Evolutionary conservation across 2,113 vertebrate genomes (phyloP).

Genomic region (Salvelinus alpinus): DNA sequence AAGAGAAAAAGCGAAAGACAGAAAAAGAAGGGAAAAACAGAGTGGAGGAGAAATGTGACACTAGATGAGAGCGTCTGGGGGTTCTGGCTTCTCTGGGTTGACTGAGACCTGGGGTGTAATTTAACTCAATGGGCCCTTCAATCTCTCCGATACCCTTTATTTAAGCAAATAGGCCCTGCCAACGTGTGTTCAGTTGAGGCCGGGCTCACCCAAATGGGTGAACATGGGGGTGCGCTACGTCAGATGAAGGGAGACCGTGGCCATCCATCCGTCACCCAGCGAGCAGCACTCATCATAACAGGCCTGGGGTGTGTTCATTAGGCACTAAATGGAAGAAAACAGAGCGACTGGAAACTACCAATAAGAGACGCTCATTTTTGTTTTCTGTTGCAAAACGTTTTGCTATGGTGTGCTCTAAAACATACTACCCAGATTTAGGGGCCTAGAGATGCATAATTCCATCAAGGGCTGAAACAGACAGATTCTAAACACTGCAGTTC

Average conservation of each 20-base stretch:
- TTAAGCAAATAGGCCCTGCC: constrained; percentile 36
- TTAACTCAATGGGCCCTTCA: constrained; percentile 29
- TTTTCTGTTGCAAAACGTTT: too few species aligned
- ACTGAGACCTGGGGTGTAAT: constrained; percentile 7
- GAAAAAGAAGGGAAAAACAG: neutral
- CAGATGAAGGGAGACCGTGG: too few species aligned
- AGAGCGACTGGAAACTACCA: too few species aligned
- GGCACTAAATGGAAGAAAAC: too few species aligned
- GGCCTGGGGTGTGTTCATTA: too few species aligned
- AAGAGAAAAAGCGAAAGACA: neutral
- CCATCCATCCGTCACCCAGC: too few species aligned
- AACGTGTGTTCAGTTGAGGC: constrained; percentile 37
- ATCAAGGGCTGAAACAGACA: too few species aligned
- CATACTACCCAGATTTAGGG: too few species aligned
- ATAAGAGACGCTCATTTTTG: too few species aligned
- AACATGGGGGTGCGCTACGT: neutral
- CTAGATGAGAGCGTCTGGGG: constrained; percentile 43
- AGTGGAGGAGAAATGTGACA: constrained; percentile 25
- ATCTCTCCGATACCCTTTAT: constrained; percentile 34
- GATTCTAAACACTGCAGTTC: too few species aligned
- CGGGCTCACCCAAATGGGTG: constrained; percentile 6
- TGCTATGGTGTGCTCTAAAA: too few species aligned
- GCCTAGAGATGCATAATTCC: too few species aligned
- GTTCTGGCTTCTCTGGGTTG: neutral
- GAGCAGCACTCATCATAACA: neutral